phyloP scores from a whole-genome alignment of 2,888 invertebrate species.

The Syrphus vitripennis region DNA sequence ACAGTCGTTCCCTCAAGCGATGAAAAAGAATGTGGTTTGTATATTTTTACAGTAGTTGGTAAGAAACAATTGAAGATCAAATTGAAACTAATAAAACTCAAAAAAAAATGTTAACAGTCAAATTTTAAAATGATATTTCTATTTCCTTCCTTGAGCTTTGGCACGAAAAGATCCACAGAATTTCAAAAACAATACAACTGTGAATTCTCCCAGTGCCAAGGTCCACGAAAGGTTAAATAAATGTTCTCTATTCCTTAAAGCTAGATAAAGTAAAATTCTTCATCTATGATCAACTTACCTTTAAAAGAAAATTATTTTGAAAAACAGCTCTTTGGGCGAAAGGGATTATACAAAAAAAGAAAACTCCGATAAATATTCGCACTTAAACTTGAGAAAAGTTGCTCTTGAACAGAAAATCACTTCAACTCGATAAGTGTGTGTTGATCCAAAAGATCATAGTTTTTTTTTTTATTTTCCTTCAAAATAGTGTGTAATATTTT shows the following conservation, averaged over 20 bases:
- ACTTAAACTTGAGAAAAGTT: constrained; percentile 29
- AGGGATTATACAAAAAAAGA: background rate
- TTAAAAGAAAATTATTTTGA: background rate
- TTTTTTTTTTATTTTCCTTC: constrained; percentile 1
- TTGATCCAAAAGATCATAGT: constrained; percentile 43
- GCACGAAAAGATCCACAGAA: constrained; percentile 82
- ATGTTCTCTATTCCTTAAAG: background rate
- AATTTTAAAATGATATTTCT: background rate
- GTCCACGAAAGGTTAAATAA: constrained; percentile 74
- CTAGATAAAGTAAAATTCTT: background rate
- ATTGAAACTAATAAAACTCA: too few species aligned
- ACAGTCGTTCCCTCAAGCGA: background rate
- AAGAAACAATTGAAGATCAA: too few species aligned
- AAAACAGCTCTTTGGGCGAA: background rate
- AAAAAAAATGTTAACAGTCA: background rate
- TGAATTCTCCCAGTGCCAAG: constrained; percentile 82
- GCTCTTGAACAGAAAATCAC: constrained; percentile 13
- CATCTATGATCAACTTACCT: constrained; percentile 39
- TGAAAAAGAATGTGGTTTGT: too few species aligned
- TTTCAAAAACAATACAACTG: constrained; percentile 77
- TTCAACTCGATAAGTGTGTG: background rate
- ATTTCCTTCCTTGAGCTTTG: constrained; percentile 77
- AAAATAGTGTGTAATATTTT: constrained; percentile 2
- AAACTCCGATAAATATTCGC: constrained; percentile 31
- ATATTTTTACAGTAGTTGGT: too few species aligned